A percentile compares a stretch with the other conserved stretches of the same genome.
These are phyloP conservation scores for Clunio marinus DNA, from an alignment of 2,888 invertebrate genomes.

Conservation along the genomic window DNA sequence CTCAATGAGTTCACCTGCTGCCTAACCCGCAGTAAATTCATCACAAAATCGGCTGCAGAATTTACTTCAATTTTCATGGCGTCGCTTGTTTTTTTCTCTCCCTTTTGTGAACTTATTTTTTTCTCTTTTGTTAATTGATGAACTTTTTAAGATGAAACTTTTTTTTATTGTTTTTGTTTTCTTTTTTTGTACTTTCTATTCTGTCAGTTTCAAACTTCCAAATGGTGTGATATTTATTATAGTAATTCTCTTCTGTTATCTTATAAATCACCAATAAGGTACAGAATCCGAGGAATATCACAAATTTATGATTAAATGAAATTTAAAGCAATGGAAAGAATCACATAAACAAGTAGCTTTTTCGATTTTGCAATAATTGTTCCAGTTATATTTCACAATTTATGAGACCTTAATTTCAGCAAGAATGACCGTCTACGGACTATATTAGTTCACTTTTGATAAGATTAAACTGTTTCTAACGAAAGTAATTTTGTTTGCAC, in stretches of 20 bases:
- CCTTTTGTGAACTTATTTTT: too few relatives aligned
- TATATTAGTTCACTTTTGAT: constrained; percentile 12
- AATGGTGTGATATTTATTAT: not conserved
- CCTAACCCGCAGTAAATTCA: constrained; percentile 52
- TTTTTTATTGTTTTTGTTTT: too few relatives aligned
- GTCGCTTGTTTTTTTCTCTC: not conserved
- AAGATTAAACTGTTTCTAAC: not conserved
- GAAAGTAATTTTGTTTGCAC: not conserved
- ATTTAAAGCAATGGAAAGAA: constrained; percentile 17
- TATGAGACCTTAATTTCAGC: not conserved
- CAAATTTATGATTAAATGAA: constrained; percentile 10
- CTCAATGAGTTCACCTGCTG: constrained; percentile 39
- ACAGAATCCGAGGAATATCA: constrained; percentile 29
- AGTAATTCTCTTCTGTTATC: not conserved
- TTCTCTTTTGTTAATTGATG: not conserved
- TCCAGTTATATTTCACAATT: constrained; percentile 35
- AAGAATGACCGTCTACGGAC: not conserved
- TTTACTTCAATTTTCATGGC: constrained; percentile 54
- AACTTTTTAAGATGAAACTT: not conserved
- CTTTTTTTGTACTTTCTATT: constrained; percentile 37
- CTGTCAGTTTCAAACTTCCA: constrained; percentile 6
- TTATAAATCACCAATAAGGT: constrained; percentile 34
- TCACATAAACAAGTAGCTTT: constrained; percentile 23
- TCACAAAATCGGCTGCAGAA: constrained; percentile 50
- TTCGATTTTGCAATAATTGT: constrained; percentile 30